These are phyloP conservation scores for Hippocampus guttulatus DNA, from an alignment of 2,113 vertebrate genomes.

Conservation along the genomic window DNA sequence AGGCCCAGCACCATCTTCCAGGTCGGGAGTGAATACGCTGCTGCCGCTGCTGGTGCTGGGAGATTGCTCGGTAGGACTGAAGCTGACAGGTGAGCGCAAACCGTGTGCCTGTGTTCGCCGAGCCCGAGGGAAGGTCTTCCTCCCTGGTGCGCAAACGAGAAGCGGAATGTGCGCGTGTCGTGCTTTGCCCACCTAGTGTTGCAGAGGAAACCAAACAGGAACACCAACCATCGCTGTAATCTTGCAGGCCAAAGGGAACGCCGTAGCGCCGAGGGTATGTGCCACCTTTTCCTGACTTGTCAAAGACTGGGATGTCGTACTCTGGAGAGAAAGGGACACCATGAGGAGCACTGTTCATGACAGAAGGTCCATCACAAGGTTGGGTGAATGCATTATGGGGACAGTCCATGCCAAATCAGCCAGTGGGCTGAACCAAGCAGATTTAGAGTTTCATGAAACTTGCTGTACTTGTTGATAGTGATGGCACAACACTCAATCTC, in stretches of 20 bases:
- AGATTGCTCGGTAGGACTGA: constrained; percentile 92
- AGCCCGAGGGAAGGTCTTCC: constrained; percentile 95
- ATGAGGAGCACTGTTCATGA: not conserved
- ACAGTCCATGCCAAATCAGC: no score
- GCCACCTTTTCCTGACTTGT: constrained; percentile 95
- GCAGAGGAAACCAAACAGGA: not conserved
- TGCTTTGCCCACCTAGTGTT: not conserved
- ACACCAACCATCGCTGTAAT: constrained; percentile 89
- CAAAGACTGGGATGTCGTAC: constrained; percentile 93
- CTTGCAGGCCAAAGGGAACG: constrained; percentile 87
- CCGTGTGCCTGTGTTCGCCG: constrained; percentile 89
- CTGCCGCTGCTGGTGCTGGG: constrained; percentile 96
- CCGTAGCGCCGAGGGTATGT: constrained; percentile 94
- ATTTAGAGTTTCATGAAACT: no score
- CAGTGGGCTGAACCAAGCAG: no score
- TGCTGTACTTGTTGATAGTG: no score
- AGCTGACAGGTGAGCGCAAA: constrained; percentile 89
- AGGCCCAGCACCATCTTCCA: constrained; percentile 80
- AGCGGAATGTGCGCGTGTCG: not conserved
- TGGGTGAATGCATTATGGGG: not conserved
- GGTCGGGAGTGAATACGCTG: constrained; percentile 89
- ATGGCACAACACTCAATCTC: no score
- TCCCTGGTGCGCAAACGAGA: constrained; percentile 69
- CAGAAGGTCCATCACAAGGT: not conserved
- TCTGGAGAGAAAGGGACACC: constrained; percentile 63